Conservation (phyloP, 2,113 vertebrate genomes). For the Lethenteron camtschaticum region DNA sequence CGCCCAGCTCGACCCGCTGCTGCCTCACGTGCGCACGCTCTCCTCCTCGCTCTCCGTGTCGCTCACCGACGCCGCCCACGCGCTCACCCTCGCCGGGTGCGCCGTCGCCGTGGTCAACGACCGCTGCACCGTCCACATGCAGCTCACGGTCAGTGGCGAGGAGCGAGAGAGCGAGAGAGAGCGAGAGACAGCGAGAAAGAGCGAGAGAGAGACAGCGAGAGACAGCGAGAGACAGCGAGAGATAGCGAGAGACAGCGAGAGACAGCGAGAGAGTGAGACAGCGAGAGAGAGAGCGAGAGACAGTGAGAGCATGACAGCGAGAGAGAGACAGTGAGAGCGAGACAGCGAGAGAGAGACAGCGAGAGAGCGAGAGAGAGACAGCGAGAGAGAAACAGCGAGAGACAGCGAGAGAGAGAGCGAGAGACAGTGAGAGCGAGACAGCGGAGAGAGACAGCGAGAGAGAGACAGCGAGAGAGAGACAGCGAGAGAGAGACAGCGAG, state of each 20-base stretch:
- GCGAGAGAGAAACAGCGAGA: too few relatives aligned
- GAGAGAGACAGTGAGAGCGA: too few relatives aligned
- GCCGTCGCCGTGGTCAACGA: conserved; percentile 62
- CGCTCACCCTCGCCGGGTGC: conserved; percentile 33
- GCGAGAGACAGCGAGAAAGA: background rate
- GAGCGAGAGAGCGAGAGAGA: background rate
- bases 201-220: background rate
- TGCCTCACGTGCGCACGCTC: conserved; percentile 33
- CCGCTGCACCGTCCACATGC: conserved; percentile 51
- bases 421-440: too few relatives aligned
- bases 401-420: too few relatives aligned
- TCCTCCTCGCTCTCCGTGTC: conserved; percentile 36
- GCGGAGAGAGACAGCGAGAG: too few relatives aligned
- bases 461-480: too few relatives aligned
- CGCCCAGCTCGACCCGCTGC: background rate
- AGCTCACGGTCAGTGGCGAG: conserved; percentile 35
- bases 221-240: background rate
- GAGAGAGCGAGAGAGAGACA: too few relatives aligned
- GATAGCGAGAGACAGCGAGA: too few relatives aligned
- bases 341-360: too few relatives aligned
- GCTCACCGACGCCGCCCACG: conserved; percentile 15
- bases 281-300: too few relatives aligned
- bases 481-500: too few relatives aligned
- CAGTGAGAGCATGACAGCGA: too few relatives aligned
- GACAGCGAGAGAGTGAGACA: background rate